These are phyloP conservation scores for Actenoides lindsayi DNA, from an alignment of 2,113 vertebrate genomes.

Conservation along the genomic window DNA sequence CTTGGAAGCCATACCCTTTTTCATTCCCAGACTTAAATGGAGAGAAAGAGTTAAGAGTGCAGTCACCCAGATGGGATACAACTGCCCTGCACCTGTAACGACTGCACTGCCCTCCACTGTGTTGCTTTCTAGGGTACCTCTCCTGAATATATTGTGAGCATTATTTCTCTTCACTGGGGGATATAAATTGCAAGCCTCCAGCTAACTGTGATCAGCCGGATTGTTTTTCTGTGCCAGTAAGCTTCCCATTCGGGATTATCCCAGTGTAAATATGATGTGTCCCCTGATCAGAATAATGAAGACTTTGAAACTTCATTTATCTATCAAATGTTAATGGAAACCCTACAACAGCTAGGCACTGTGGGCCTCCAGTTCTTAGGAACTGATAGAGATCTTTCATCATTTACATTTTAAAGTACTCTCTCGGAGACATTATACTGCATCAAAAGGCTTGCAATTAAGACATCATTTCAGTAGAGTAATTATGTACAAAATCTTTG, in stretches of 20 bases:
- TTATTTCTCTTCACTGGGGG: not conserved
- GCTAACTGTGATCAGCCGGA: not conserved
- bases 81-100: not conserved
- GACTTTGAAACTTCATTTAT: slow-evolving; percentile 36
- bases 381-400: not conserved
- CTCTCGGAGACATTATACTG: not conserved
- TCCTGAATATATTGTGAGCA: not conserved
- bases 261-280: not conserved
- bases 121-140: not conserved
- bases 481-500: not conserved
- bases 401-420: slow-evolving; percentile 45
- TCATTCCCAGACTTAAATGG: not conserved
- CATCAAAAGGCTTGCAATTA: slow-evolving; percentile 39
- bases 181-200: not conserved
- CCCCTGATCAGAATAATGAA: slow-evolving; percentile 14
- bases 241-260: not conserved
- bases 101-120: not conserved
- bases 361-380: not conserved
- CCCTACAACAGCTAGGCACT: not conserved
- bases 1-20: not conserved
- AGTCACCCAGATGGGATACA: not conserved
- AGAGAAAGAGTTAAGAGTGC: not conserved
- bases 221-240: slow-evolving; percentile 6
- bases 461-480: not conserved
- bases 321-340: not conserved